phyloP scores from a whole-genome alignment of 2,797 vertebrate genomes.

The Anableps anableps region DNA sequence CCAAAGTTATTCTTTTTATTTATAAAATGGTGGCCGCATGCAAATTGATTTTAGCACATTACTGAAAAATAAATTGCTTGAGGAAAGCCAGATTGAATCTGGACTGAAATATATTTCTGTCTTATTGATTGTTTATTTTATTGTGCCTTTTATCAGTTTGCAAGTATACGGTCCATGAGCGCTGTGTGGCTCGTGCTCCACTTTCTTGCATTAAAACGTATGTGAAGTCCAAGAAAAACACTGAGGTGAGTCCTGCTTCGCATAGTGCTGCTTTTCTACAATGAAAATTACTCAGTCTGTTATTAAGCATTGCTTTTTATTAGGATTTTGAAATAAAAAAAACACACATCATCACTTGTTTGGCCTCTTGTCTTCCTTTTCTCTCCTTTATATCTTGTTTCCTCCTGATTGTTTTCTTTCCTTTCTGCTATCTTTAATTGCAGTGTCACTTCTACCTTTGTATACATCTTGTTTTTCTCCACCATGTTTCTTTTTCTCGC shows the following conservation, averaged over 20 bases:
- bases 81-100: no score
- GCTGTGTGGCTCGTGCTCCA: slow-evolving; percentile 89
- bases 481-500: slow-evolving; percentile 54
- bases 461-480: slow-evolving; percentile 59
- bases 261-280: slow-evolving; percentile 48
- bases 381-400: not conserved
- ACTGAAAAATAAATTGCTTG: no score
- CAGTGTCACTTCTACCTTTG: slow-evolving; percentile 40
- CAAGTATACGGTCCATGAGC: slow-evolving; percentile 94
- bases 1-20: no score
- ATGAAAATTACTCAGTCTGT: slow-evolving; percentile 66
- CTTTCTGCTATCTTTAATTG: slow-evolving; percentile 37
- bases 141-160: slow-evolving; percentile 81
- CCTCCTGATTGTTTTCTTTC: slow-evolving; percentile 12
- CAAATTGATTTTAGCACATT: no score
- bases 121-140: not conserved
- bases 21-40: no score
- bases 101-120: not conserved
- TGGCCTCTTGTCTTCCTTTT: slow-evolving; percentile 4
- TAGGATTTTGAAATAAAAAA: slow-evolving; percentile 57
- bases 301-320: slow-evolving; percentile 69
- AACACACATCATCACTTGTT: slow-evolving; percentile 20
- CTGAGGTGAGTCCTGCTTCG: slow-evolving; percentile 86
- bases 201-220: slow-evolving; percentile 95
- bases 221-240: slow-evolving; percentile 94